Evolutionary conservation across 1,140 invertebrate genomes (phyloP), one percentile per base, ranked within the genome.

Genomic region (Lepidotrigona ventralis): DNA sequence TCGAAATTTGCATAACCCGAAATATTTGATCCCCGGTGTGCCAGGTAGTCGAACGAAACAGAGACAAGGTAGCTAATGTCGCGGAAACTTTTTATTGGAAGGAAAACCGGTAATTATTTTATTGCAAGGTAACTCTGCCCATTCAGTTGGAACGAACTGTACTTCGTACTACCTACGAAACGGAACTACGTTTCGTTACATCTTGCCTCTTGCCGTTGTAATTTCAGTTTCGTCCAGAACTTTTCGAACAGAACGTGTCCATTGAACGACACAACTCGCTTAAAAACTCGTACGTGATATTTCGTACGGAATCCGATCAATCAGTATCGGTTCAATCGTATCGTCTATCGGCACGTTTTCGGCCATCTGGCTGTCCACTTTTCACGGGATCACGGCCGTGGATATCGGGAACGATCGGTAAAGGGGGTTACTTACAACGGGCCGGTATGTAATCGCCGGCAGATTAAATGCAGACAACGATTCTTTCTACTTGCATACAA

Each of bases 51-150:
- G 53, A 33, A 68, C 54, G 66, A 85, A 85, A 90, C 75, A 90
- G 88, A 91, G 89, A 90, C 90, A 90, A 92, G 87, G 91, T 89
- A 85, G 71, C 90, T 92, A 93, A 93, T 93, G 93, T 92, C 64
- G 88, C 85, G 90, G 92, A 93, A 93, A 92, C 88, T 92, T 91
- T 93, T 91, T 90, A 93, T 86, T 89, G 71, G 75, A 81, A 83
- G 86, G 91, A 91, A 81, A 80, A 72, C 75, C 77, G 89, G 33
- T 33, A 33, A 33, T 33, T 33, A 33, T 33, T 33, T 33, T 33
- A 33, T 33, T 33, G 33, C 33, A 3, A 33, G 56, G 89, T 91
- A 89, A 91, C 87, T 87, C 63, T 77, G 63, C 73, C 39, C 86
- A 86, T 88, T 64, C 23, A 60, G 23, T 21, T 23, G 86, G 58